Evolutionary conservation across 2,888 invertebrate species (phyloP).

Genomic region (Ceraclea dissimilis): DNA sequence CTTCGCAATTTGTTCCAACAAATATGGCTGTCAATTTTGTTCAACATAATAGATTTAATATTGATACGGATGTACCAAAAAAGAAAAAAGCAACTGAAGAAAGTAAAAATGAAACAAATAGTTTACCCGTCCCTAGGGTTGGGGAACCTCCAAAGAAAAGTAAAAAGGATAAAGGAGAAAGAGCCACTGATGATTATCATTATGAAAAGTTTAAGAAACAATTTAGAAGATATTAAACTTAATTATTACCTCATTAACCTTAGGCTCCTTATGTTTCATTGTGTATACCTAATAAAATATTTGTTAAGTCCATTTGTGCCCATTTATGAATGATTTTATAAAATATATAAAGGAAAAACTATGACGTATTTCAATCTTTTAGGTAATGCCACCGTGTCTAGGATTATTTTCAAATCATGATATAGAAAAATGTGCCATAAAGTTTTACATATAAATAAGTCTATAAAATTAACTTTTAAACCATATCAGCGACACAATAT

Average conservation of each 20-base stretch:
- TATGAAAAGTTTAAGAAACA: constrained; percentile 96
- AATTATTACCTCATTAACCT: no score
- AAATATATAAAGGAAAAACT: no score
- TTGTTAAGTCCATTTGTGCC: no score
- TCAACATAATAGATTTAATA: constrained; percentile 93
- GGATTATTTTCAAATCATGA: no score
- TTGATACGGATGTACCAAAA: constrained; percentile 62
- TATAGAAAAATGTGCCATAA: no score
- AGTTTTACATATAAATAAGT: no score
- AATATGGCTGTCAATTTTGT: constrained; percentile 99
- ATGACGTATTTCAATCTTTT: no score
- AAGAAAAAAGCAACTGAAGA: constrained; percentile 50
- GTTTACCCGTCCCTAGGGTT: constrained; percentile 30
- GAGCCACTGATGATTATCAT: constrained; percentile 95
- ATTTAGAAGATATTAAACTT: constrained; percentile 70
- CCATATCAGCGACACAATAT: no score
- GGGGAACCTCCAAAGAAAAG: constrained; percentile 43
- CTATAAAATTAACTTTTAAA: no score
- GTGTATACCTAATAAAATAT: not conserved
- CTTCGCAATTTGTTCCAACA: constrained; percentile 92
- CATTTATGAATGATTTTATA: no score
- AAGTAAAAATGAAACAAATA: constrained; percentile 40
- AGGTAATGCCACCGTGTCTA: no score
- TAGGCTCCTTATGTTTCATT: not conserved
- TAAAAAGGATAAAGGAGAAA: constrained; percentile 68